Base-by-base conservation (phyloP, 2,797 vertebrate genomes). In the Numenius phaeopus region DNA sequence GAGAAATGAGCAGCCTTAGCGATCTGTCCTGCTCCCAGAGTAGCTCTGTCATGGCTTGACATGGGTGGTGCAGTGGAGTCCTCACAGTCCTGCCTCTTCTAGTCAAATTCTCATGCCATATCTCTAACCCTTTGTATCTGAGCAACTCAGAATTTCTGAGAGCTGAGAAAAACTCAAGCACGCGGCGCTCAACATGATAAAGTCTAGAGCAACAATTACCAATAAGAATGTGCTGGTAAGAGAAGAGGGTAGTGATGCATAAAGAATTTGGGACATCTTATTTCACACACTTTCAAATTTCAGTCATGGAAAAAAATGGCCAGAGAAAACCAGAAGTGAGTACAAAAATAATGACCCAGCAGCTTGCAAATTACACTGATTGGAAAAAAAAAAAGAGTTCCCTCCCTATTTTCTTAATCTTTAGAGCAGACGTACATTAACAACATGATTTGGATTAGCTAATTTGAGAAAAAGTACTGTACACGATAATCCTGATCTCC, bases 361-460 rank as follows among this genome's bases (percentile, higher is more conserved):
- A 92, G 5, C 70, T 73, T 79, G 22, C 5, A 59, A 95, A 83
- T 95, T 72, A 78, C 29, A 73, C 40, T 75, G 32, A 72, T 10
- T 69, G 10, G 37, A 42, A 87, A 90, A 87, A 87, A 90, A 87
- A 91, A 96, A 87, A 81, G 6, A 95, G 91, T 54, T 77, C 32
- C 14, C 3, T 83, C 40, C 40, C n/a, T 46, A 58, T 89, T 94
- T 91, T 94, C 39, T 64, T 94, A 94, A 90, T 90, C 87, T 94
- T 88, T 88, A 58, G 34, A 91, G 44, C 50, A 89, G 44, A 75
- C 17, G 0, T 55, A 73, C 21, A 34, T 84, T 90, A 88, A 47
- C 58, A 94, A 80, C 57, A 78, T 90, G 83, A 90, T 89, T 91
- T 91, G 73, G 85, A 96, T 94, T 93, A 94, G 30, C 67, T 95